Conservation (phyloP, 2,888 invertebrate species). For the Dorcus parallelipipedus region DNA sequence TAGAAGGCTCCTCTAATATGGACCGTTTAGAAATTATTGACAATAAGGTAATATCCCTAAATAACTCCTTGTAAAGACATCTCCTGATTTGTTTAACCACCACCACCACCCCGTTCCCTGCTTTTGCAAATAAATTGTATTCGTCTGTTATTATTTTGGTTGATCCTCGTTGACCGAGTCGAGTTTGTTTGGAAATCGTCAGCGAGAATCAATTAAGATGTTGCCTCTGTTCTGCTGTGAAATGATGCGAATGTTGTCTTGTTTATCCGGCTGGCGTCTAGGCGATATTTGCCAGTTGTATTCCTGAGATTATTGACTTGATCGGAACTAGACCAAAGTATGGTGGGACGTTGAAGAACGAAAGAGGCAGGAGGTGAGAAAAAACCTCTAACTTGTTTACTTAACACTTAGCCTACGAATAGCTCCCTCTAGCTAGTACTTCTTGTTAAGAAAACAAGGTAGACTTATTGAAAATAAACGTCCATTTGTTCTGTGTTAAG, state of each 20-base stretch:
- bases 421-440: constrained; percentile 2
- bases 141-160: constrained; percentile 4
- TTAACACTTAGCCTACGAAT: constrained; percentile 20
- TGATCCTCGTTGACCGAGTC: constrained; percentile 6
- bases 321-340: constrained; percentile 99
- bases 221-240: constrained; percentile 32
- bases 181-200: constrained; percentile 1
- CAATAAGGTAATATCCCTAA: too few relatives aligned
- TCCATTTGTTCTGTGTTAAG: constrained; percentile 7
- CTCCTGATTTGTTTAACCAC: too few relatives aligned
- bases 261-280: constrained; percentile 63
- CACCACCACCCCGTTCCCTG: too few relatives aligned
- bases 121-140: not conserved
- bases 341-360: constrained; percentile 99
- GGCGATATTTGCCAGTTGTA: constrained; percentile 99
- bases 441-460: constrained; percentile 28
- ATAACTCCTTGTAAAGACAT: too few relatives aligned
- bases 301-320: constrained; percentile 99
- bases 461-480: constrained; percentile 5
- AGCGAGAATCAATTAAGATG: constrained; percentile 18
- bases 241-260: constrained; percentile 53
- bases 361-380: constrained; percentile 99
- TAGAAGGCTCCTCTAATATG: constrained; percentile 1
- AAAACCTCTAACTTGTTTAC: constrained; percentile 22
- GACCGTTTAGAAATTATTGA: not conserved